Conservation (phyloP, 2,888 invertebrate species). For the Dasypolia templi region DNA sequence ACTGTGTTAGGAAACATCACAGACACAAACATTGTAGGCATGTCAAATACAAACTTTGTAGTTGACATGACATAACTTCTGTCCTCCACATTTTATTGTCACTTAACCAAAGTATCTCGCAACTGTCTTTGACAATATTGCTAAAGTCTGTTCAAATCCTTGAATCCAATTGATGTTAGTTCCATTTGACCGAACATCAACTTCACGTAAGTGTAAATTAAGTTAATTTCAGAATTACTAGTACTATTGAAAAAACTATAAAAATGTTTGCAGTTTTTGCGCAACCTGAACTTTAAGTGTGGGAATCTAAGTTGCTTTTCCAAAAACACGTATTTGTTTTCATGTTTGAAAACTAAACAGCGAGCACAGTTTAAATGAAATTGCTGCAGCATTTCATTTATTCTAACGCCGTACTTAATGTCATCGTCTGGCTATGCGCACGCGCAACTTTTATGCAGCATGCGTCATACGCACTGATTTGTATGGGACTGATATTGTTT, state of each 20-base stretch:
- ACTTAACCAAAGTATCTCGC: slow-evolving; percentile 23
- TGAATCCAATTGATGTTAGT: background rate
- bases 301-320: background rate
- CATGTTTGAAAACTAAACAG: background rate
- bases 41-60: slow-evolving; percentile 7
- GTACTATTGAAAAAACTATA: background rate
- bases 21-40: slow-evolving; percentile 7
- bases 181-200: background rate
- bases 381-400: slow-evolving; percentile 40
- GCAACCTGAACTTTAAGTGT: background rate
- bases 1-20: slow-evolving; percentile 16
- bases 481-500: slow-evolving; percentile 61
- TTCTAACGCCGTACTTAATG: slow-evolving; percentile 58
- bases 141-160: slow-evolving; percentile 9
- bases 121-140: slow-evolving; percentile 39
- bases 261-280: background rate
- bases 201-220: background rate
- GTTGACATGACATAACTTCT: background rate
- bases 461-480: slow-evolving; percentile 62
- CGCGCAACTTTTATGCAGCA: slow-evolving; percentile 57
- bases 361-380: slow-evolving; percentile 19
- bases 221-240: background rate
- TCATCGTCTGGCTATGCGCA: slow-evolving; percentile 70
- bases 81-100: slow-evolving; percentile 17
- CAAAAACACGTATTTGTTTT: background rate